Evolutionary conservation across 2,113 vertebrate species (phyloP), one percentile per base, ranked within the genome.

Genomic region (Tor tambroides): DNA sequence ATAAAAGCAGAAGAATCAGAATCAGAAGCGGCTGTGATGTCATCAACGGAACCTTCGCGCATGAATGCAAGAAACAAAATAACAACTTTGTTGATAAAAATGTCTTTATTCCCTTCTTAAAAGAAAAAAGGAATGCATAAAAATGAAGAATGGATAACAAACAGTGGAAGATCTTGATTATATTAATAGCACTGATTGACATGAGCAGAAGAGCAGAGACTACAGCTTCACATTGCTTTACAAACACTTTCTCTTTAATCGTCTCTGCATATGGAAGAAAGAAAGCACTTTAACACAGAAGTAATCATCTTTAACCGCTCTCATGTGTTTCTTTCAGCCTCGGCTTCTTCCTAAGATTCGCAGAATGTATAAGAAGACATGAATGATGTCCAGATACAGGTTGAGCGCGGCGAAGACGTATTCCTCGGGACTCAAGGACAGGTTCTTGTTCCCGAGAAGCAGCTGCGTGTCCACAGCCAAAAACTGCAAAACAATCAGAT

Each of bases 391-490:
- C 14, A 85, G 86, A 90, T 95, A 95, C 28, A 95, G 91, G 71
- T 91, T 93, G 2, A 95, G 92, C 35, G 93, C 92, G 11, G 92
- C 94, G 83, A 93, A 95, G 43, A 94, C 43, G 0, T 94, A 95
- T 80, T 95, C 94, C 63, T 95, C 94, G 1, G 94, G 94, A 88
- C 91, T 94, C 91, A 95, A 89, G 23, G 94, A 43, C 90, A 97
- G 91, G 83, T 97, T 94, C 95, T 98, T 97, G 93, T 98, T 98
- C 3, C 96, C 97, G 87, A 98, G 94, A 83, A 98, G 93, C 92
- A 97, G 88, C 94, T 98, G 97, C 0, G 97, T 98, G 91, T 98
- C 97, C 91, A 98, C 96, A 0, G 97, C 97, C 94, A 98, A 91
- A 92, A 98, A 97, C 97, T 97, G 94, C 2, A 90, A 92, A 28